These are phyloP conservation scores for Epirrita christyi DNA, from an alignment of 2,888 invertebrate species.

Conservation along the genomic window DNA sequence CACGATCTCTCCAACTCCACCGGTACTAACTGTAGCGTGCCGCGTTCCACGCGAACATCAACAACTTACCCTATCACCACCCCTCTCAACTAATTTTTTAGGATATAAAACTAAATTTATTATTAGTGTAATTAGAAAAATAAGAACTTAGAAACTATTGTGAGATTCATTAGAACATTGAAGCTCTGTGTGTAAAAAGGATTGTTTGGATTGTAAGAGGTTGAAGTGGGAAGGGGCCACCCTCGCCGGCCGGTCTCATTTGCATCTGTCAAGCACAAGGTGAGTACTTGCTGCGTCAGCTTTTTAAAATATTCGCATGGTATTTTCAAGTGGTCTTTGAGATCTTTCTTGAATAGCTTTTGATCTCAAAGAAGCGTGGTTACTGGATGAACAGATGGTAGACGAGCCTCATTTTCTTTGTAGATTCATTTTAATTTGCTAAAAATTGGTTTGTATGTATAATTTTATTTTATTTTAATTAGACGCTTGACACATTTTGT, in stretches of 20 bases:
- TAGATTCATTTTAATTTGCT: constrained; percentile 39
- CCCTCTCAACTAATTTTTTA: constrained; percentile 32
- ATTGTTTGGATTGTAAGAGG: constrained; percentile 74
- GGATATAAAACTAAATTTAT: constrained; percentile 44
- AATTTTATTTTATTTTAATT: constrained; percentile 15
- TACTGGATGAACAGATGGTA: constrained; percentile 45
- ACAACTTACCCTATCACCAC: constrained; percentile 52
- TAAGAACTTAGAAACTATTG: constrained; percentile 52
- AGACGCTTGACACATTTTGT: constrained; percentile 1
- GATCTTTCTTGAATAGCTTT: constrained; percentile 52
- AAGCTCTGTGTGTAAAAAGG: constrained; percentile 61
- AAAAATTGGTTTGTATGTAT: constrained; percentile 22
- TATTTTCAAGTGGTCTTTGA: constrained; percentile 51
- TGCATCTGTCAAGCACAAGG: constrained; percentile 74
- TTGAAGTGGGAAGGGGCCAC: constrained; percentile 57
- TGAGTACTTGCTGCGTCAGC: constrained; percentile 66
- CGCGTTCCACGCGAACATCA: constrained; percentile 61
- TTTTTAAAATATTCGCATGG: constrained; percentile 56
- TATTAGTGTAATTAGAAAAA: constrained; percentile 40
- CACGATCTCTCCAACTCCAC: constrained; percentile 76
- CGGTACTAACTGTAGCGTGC: constrained; percentile 70
- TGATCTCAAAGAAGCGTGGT: constrained; percentile 50
- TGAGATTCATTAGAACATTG: constrained; percentile 55
- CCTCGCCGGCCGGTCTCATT: constrained; percentile 66
- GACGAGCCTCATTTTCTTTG: constrained; percentile 41